These are phyloP conservation scores for Drosophila tripunctata DNA, from an alignment of 2,888 invertebrate genomes.

Conservation along the genomic window DNA sequence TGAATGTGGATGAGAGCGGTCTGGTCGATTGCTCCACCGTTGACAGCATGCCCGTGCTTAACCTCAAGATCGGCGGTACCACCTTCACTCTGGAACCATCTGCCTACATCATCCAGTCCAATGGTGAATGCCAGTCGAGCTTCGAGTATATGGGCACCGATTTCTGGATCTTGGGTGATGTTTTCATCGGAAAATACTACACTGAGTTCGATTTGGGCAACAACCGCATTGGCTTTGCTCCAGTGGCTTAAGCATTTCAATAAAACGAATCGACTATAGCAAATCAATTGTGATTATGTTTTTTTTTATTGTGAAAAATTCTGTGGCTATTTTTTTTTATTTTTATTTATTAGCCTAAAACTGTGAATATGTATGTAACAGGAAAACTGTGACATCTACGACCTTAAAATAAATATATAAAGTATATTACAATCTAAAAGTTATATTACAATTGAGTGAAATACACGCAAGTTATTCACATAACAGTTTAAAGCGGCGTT, in stretches of 20 bases:
- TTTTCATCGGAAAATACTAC: conserved; percentile 97
- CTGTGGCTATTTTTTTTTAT: no score
- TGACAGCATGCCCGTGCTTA: conserved; percentile 90
- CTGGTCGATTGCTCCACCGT: conserved; percentile 91
- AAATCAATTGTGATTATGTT: not conserved
- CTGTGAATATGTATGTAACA: not conserved
- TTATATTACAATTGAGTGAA: no score
- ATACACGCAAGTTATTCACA: no score
- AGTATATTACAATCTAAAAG: no score
- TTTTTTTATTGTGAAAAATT: not conserved
- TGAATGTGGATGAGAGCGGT: conserved; percentile 51
- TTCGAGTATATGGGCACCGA: conserved; percentile 92
- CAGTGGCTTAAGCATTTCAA: conserved; percentile 81
- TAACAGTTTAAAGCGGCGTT: no score
- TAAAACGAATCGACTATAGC: conserved; percentile 25
- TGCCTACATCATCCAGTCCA: conserved; percentile 89
- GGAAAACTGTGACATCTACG: no score
- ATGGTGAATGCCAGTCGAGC: conserved; percentile 94
- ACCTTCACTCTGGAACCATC: conserved; percentile 89
- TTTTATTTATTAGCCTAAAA: no score
- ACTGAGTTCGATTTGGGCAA: conserved; percentile 96
- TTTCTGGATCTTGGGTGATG: conserved; percentile 98
- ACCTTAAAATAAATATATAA: no score
- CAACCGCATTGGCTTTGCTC: conserved; percentile 94
- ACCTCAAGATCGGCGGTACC: conserved; percentile 90